A percentile compares a stretch with the other conserved stretches of the same genome.
Evolutionary conservation across 2,888 invertebrate genomes (phyloP).

Genomic region (Polyommatus iphigenia): DNA sequence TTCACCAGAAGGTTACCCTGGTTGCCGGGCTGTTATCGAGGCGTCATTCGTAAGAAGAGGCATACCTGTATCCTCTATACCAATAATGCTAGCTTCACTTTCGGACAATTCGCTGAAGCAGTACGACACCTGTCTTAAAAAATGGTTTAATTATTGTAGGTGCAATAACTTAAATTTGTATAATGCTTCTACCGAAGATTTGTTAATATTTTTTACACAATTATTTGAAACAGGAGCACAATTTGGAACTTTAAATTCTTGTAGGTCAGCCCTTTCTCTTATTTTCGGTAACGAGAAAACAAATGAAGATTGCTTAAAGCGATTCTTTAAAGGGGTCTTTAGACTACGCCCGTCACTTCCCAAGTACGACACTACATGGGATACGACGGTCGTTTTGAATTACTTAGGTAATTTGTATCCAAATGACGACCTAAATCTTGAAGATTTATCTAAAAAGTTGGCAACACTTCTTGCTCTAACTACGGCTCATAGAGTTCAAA

Average conservation of each 20-base stretch:
- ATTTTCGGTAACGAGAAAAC: constrained; percentile 31
- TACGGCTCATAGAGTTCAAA: constrained; percentile 32
- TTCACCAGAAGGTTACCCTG: constrained; percentile 24
- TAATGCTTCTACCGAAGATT: background rate
- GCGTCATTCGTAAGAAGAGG: background rate
- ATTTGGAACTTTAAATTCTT: constrained; percentile 33
- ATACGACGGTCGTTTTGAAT: constrained; percentile 33
- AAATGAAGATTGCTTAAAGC: constrained; percentile 31
- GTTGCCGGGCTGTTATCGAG: constrained; percentile 24
- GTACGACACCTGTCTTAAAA: background rate
- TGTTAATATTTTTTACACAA: constrained; percentile 13
- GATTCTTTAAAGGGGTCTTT: constrained; percentile 35
- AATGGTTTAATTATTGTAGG: too few relatives aligned
- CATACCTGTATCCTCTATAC: background rate
- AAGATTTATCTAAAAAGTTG: constrained; percentile 33
- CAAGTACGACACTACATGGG: constrained; percentile 35
- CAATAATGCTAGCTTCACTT: constrained; percentile 13
- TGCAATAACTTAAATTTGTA: too few relatives aligned
- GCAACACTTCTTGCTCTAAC: constrained; percentile 28
- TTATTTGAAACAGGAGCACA: constrained; percentile 26
- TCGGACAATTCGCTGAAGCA: constrained; percentile 17
- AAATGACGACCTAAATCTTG: constrained; percentile 29
- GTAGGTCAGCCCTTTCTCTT: constrained; percentile 35
- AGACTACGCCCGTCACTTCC: constrained; percentile 35
- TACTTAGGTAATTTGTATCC: constrained; percentile 30